Conservation (phyloP, 1,140 invertebrate species). For the Pogonomyrmex barbatus region DNA sequence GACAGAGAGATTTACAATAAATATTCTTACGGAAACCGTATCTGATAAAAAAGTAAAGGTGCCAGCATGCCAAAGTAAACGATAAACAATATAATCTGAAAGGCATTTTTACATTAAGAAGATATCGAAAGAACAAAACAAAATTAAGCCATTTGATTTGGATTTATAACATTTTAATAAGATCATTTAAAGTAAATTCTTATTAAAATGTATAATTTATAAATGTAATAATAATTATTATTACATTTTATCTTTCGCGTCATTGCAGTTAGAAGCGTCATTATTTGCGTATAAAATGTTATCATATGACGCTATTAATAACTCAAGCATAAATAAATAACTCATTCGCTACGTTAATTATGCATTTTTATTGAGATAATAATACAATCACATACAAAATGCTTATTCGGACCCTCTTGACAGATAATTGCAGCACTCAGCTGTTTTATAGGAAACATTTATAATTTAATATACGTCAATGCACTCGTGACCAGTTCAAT, state of each 20-base stretch:
- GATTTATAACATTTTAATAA: slow-evolving; percentile 11
- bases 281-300: slow-evolving; percentile 47
- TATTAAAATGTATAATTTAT: neutral
- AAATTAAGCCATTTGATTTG: neutral
- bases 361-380: neutral
- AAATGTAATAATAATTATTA: too few relatives aligned
- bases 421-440: neutral
- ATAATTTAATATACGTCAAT: slow-evolving; percentile 18
- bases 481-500: neutral
- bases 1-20: slow-evolving; percentile 64
- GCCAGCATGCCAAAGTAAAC: slow-evolving; percentile 58
- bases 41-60: slow-evolving; percentile 69
- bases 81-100: slow-evolving; percentile 51
- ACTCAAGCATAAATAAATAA: slow-evolving; percentile 10
- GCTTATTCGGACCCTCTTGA: neutral
- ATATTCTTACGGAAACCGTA: slow-evolving; percentile 39
- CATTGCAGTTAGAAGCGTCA: neutral
- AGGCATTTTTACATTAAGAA: slow-evolving; percentile 9
- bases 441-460: slow-evolving; percentile 1
- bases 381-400: neutral
- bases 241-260: slow-evolving; percentile 19
- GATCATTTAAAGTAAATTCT: neutral
- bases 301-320: slow-evolving; percentile 68
- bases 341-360: neutral
- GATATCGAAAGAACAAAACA: neutral